Base-by-base conservation (phyloP, 2,888 invertebrate genomes). In the Cantharis lateralis region DNA sequence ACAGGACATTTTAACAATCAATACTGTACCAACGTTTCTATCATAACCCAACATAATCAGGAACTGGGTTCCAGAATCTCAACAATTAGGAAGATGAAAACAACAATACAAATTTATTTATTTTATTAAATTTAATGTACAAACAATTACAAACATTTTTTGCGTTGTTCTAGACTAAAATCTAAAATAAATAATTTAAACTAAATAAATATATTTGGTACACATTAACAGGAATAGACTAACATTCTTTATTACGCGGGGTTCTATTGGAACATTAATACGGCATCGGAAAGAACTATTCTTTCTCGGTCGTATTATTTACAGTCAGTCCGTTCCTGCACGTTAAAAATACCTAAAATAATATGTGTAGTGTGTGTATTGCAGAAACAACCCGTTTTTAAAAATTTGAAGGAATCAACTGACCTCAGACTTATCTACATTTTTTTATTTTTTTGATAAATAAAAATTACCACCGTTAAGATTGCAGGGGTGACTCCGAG, bases 171-270 rank as follows among this genome's bases (percentile, higher is more conserved):
- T 68, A 69, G 15, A 32, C 26, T 26, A 64, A 18, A 73, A 62
- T 63, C 64, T 69, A 24, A 28, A 24, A 63, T 70, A 70, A 70
- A 64, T 74, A 74, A 70, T 64, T 26, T 74, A 28, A 28, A 18
- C 62, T 74, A 68, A 62, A 61, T 62, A 71, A 75, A 18, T 64
- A 70, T 76, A 76, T 69, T 72, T 70, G 72, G 72, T 76, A 76
- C 69, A 48, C n/a, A 48, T 48, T n/a, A 66, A 63, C 63, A 63
- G 63, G 63, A 18, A 18, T 13, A 16, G 63, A 63, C 63, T 16
- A 18, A 48, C 48, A n/a, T 48, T 48, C n/a, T 48, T 11, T 28
- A 10, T 28, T 5, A 9, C 9, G 24, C 20, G 3, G 20, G 20
- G 20, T 20, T 20, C 5, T 24, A 4, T 5, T 32, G n/a, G n/a